Evolutionary conservation across 1,140 invertebrate species (phyloP), one percentile per base, ranked within the genome.

Genomic region (Scaptomyza montana): DNA sequence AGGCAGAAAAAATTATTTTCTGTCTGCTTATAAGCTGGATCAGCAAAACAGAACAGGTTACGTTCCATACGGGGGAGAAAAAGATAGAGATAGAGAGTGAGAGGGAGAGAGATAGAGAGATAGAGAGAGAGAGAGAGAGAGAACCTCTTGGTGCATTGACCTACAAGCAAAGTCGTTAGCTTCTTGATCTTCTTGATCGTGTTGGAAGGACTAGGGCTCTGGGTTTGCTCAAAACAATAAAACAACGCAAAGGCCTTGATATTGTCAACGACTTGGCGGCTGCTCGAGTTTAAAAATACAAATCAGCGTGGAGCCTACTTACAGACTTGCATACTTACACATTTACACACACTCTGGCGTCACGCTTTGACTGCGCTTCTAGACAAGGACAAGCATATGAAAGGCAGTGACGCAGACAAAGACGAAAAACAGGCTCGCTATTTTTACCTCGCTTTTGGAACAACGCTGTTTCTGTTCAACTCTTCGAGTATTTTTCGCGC

Each of bases 21-120:
- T 54, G 80, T 85, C 80, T 78, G 76, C 76, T 73, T 80, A 86
- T 86, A 81, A 87, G 78, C 73, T 81, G 81, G 81, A 85, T 85
- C 79, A 70, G 51, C 21, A 47, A 46, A 56, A 60, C 41, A 78
- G 76, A 85, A 89, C 84, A 89, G 84, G 84, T 87, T 82, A 33
- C 19, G 3, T 9, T 36, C 7, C 16, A 4, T 8, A 19, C 19
- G 10, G 30, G n/a, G 25, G 43, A n/a, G 46, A 61, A 43, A 59
- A 43, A 59, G 5, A 9, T 19, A 10, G 3, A 19, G 45, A 28
- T 6, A 9, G 7, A 9, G 33, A 28, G 39, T 0, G 39, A 43
- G 33, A 45, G 39, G 0, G 39, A 6, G 25, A 33, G 1, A 41
- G 41, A 10, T 28, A 2, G 7, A 45, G 41, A 57, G 39, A 12